Conservation (phyloP, 1,140 invertebrate genomes). For the Triops longicaudatus region DNA sequence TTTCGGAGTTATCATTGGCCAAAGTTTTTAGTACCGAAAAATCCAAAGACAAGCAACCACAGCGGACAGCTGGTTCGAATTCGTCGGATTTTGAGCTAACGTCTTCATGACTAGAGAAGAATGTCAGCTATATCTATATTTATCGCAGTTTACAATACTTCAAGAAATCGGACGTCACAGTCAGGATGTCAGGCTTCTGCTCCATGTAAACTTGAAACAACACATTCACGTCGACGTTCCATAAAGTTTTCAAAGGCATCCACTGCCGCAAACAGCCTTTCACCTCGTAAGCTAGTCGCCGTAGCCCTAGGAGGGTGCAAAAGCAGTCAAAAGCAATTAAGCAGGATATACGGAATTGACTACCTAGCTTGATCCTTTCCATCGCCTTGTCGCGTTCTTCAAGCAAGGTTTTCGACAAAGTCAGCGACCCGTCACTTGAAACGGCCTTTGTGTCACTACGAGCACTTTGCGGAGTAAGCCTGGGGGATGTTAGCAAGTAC, state of each 20-base stretch:
- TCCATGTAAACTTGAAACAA: background rate
- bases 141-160: background rate
- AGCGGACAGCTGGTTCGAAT: background rate
- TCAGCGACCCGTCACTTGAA: background rate
- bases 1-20: background rate
- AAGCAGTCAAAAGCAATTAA: no score
- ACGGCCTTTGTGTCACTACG: background rate
- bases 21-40: background rate
- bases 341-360: no score
- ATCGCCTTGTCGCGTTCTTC: background rate
- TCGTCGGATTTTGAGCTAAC: background rate
- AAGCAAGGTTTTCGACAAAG: background rate
- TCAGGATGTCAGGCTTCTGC: background rate
- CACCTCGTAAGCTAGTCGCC: background rate
- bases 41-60: background rate
- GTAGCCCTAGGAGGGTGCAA: background rate
- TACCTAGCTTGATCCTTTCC: background rate
- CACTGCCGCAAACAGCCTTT: background rate
- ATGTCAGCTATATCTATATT: background rate
- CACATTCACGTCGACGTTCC: background rate
- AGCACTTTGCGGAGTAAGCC: background rate
- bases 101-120: background rate
- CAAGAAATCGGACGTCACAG: background rate
- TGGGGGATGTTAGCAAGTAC: background rate
- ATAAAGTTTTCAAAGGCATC: background rate